Percentiles rank a stretch among this genome's conserved stretches.
Conservation (phyloP, 2,888 invertebrate species). For the Agrotis segetum region DNA sequence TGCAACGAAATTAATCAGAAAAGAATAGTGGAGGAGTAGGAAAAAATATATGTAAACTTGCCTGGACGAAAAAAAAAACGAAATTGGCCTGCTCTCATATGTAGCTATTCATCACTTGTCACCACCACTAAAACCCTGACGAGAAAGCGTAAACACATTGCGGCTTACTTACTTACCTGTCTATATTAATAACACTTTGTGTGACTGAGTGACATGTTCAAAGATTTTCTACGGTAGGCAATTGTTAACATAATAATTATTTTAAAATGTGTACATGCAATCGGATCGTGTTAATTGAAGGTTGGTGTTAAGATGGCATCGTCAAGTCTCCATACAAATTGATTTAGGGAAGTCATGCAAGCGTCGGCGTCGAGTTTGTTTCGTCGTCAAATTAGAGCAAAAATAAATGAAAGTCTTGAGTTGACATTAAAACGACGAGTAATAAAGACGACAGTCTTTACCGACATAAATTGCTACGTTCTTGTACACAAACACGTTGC, state of each 20-base stretch:
- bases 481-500: constrained; percentile 37
- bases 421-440: constrained; percentile 54
- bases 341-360: constrained; percentile 17
- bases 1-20: no score
- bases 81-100: constrained; percentile 62
- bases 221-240: constrained; percentile 3
- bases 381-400: constrained; percentile 30
- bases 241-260: background rate
- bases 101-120: constrained; percentile 51
- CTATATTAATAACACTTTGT: constrained; percentile 41
- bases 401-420: constrained; percentile 52
- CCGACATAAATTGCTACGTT: constrained; percentile 44
- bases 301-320: constrained; percentile 8
- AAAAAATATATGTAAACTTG: no score
- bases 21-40: no score
- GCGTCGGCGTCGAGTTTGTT: constrained; percentile 4
- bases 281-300: constrained; percentile 11
- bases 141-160: constrained; percentile 39
- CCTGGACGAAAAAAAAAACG: no score
- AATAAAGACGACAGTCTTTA: constrained; percentile 45
- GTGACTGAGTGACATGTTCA: constrained; percentile 10
- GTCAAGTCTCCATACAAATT: constrained; percentile 23
- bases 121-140: constrained; percentile 35
- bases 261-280: no score
- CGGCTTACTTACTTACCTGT: constrained; percentile 34